Evolutionary conservation across 1,140 invertebrate genomes (phyloP), one percentile per base, ranked within the genome.

Genomic region (Drosophila ogumai): DNA sequence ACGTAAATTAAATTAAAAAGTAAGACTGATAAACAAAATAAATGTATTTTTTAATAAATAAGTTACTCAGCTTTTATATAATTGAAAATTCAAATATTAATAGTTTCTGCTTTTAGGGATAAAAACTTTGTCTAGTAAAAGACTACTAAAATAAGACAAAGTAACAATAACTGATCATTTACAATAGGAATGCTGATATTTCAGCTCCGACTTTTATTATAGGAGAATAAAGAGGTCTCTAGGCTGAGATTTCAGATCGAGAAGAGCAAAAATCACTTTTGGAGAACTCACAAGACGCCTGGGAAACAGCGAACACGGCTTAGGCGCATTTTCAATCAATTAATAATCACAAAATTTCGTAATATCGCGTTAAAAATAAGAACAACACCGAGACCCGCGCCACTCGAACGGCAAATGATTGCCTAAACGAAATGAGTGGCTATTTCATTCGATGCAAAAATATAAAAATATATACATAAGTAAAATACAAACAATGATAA

Each of bases 261-360:
- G 7, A 28, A 52, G n/a, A 34, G 32, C 8, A 5, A 12, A 13
- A 5, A 25, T 22, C 15, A 38, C 13, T 41, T 57, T 57, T 41
- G 8, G 3, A 22, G 4, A 67, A 87, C 82, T 87, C 73, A 87
- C 84, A 87, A 47, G 66, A 77, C 52, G 52, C 28, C 63, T 66
- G 32, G 57, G 13, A 71, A 75, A 73, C 38, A 64, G 40, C 64
- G 79, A n/a, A 73, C 22, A 32, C 67, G 49, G 28, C 60, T 66
- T 50, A 69, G 32, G 8, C 76, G 76, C 82, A 87, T 87, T 64
- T 67, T 50, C 36, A 44, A 28, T 58, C 0, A 59, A 55, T 50
- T 32, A 52, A 46, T 74, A 69, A 84, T 25, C 46, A 31, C 71
- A 58, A 71, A 50, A 19, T 50, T 38, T 60, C 54, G 73, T 73